Conservation (phyloP, 2,888 invertebrate genomes). For the Octodonta nipae region DNA sequence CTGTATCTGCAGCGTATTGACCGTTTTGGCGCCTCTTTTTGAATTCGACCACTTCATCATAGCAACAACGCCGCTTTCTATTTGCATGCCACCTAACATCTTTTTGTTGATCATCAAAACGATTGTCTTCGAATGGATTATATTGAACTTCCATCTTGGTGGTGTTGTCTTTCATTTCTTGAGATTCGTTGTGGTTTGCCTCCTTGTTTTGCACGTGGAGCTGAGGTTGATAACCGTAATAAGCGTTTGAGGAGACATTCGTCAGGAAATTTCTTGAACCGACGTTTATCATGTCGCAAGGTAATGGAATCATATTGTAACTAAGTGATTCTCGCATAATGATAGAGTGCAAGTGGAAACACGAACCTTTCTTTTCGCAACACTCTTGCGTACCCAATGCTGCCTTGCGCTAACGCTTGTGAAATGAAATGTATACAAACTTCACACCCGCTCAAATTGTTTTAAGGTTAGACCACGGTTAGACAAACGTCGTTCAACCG, state of each 20-base stretch:
- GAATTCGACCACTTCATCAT: slow-evolving; percentile 13
- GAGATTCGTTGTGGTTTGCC: neutral
- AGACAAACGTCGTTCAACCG: too few species aligned
- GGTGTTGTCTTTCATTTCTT: slow-evolving; percentile 4
- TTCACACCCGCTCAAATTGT: too few species aligned
- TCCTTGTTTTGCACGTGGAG: slow-evolving; percentile 7
- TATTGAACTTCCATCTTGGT: slow-evolving; percentile 8
- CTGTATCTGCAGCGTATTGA: too few species aligned
- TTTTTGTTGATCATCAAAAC: slow-evolving; percentile 5
- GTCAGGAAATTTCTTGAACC: slow-evolving; percentile 5
- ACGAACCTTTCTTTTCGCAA: too few species aligned
- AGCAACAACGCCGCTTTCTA: slow-evolving; percentile 14
- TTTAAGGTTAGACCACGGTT: too few species aligned
- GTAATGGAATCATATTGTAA: slow-evolving; percentile 14
- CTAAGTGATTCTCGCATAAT: slow-evolving; percentile 13
- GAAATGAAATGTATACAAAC: too few species aligned
- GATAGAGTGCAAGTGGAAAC: neutral
- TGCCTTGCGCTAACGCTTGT: too few species aligned
- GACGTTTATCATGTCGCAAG: slow-evolving; percentile 10
- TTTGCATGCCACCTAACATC: slow-evolving; percentile 1
- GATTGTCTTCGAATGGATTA: slow-evolving; percentile 3
- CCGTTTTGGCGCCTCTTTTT: slow-evolving; percentile 30
- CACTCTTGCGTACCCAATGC: too few species aligned
- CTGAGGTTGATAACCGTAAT: slow-evolving; percentile 23
- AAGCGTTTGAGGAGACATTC: slow-evolving; percentile 20